Percentiles rank a stretch among this genome's conserved stretches.
Evolutionary conservation across 2,888 invertebrate species (phyloP).

Genomic region (Epinotia bilunana): DNA sequence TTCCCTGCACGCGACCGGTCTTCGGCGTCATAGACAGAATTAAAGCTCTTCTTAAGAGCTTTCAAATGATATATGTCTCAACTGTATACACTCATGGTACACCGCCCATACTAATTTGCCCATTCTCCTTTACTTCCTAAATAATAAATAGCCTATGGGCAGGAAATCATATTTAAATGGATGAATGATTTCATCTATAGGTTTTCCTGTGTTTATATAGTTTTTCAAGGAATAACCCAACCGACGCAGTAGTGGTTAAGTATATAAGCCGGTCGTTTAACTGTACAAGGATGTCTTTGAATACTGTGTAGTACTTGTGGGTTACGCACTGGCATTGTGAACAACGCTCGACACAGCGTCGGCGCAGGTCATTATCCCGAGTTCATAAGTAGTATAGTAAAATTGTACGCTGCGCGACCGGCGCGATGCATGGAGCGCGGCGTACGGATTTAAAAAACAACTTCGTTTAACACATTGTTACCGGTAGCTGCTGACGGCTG

Average conservation of each 20-base stretch:
- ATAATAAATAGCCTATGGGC: constrained; percentile 23
- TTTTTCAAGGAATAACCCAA: constrained; percentile 20
- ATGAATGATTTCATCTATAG: constrained; percentile 25
- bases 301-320: constrained; percentile 44
- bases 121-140: constrained; percentile 24
- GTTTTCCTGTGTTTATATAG: constrained; percentile 30
- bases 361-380: constrained; percentile 52
- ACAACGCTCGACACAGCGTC: constrained; percentile 46
- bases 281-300: constrained; percentile 48
- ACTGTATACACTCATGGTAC: too few relatives aligned
- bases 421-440: constrained; percentile 44
- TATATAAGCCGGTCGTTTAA: constrained; percentile 49
- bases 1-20: too few relatives aligned
- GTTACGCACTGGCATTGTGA: constrained; percentile 56
- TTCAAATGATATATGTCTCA: too few relatives aligned
- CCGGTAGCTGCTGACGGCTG: constrained; percentile 7
- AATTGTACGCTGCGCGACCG: constrained; percentile 36
- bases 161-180: constrained; percentile 11
- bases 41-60: too few relatives aligned
- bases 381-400: constrained; percentile 42
- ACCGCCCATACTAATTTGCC: too few relatives aligned
- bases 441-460: constrained; percentile 29
- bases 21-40: too few relatives aligned
- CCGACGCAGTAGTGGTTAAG: not conserved
- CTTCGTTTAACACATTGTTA: constrained; percentile 26